phyloP scores from a whole-genome alignment of 2,888 invertebrate species.

The Fragum sueziense region DNA sequence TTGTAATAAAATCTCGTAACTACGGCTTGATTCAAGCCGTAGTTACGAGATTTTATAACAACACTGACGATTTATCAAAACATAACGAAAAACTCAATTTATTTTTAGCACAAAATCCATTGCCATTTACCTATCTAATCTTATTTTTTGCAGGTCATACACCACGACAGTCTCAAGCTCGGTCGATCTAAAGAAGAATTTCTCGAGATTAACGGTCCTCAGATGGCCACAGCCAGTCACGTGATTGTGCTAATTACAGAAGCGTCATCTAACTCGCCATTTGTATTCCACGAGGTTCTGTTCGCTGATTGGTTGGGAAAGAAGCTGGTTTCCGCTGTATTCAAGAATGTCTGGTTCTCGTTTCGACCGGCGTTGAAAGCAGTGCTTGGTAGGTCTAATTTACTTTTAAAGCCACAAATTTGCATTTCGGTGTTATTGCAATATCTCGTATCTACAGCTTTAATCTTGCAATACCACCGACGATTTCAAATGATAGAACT shows the following conservation, averaged over 20 bases:
- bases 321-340: slow-evolving; percentile 79
- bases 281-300: slow-evolving; percentile 80
- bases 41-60: too few species aligned
- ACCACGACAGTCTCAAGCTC: slow-evolving; percentile 77
- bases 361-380: slow-evolving; percentile 78
- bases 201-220: slow-evolving; percentile 78
- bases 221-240: slow-evolving; percentile 75
- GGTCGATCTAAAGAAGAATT: slow-evolving; percentile 81
- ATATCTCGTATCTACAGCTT: too few species aligned
- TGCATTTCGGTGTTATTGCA: too few species aligned
- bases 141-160: slow-evolving; percentile 70
- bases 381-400: slow-evolving; percentile 79
- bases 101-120: too few species aligned
- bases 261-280: slow-evolving; percentile 75
- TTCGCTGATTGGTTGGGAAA: slow-evolving; percentile 82
- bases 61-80: too few species aligned
- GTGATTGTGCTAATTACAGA: slow-evolving; percentile 79
- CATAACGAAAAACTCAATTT: too few species aligned
- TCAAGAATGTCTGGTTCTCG: slow-evolving; percentile 78
- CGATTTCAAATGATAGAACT: too few species aligned
- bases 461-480: too few species aligned
- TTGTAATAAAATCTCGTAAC: too few species aligned
- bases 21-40: too few species aligned
- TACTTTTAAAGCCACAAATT: too few species aligned
- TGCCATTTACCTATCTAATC: too few species aligned